Conservation (phyloP, 2,888 invertebrate genomes). For the Deroplatys truncata region DNA sequence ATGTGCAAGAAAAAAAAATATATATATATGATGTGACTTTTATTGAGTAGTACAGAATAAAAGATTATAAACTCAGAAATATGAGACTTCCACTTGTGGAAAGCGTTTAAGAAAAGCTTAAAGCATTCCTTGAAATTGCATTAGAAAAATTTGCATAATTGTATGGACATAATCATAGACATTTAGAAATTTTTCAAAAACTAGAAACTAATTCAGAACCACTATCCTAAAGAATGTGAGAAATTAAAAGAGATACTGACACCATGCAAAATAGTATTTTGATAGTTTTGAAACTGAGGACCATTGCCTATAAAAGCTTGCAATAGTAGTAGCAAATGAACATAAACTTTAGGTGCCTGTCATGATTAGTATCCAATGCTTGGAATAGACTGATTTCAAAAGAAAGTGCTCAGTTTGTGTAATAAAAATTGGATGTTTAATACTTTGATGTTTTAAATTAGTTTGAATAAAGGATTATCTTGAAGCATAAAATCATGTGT, state of each 20-base stretch:
- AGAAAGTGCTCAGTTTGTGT: not conserved
- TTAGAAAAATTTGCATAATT: no score
- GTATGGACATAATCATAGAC: no score
- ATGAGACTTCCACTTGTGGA: no score
- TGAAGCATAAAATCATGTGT: no score
- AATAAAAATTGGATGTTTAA: not conserved
- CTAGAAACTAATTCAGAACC: not conserved
- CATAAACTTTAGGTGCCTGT: not conserved
- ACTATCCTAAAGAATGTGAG: not conserved
- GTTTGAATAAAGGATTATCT: no score
- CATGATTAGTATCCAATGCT: not conserved
- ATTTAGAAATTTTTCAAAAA: no score
- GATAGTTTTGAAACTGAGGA: not conserved
- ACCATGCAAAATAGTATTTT: not conserved
- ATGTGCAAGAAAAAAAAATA: no score
- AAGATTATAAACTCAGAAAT: no score
- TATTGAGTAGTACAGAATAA: no score
- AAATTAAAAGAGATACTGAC: not conserved
- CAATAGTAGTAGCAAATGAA: not conserved
- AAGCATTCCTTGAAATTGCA: no score
- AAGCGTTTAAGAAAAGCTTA: no score
- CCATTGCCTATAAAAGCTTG: not conserved
- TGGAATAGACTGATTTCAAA: not conserved
- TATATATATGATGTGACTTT: no score
- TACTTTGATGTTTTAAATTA: not conserved